Evolutionary conservation across 2,888 invertebrate genomes (phyloP).

Genomic region (Conistra vaccinii): DNA sequence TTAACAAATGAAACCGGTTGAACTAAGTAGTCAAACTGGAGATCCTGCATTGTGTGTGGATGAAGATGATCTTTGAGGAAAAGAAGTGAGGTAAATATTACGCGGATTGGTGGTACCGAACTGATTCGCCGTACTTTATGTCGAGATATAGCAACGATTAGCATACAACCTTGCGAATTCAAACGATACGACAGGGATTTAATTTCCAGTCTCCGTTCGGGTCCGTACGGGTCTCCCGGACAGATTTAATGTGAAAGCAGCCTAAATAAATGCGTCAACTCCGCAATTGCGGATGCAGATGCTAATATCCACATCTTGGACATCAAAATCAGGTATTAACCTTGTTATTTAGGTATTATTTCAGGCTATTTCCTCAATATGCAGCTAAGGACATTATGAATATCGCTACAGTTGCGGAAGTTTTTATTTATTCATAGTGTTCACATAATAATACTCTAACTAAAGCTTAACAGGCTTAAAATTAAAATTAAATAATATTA

Average conservation of each 20-base stretch:
- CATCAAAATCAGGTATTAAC: no score
- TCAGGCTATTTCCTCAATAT: slow-evolving; percentile 6
- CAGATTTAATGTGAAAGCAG: no score
- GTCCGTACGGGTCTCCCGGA: no score
- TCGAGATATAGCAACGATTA: slow-evolving; percentile 22
- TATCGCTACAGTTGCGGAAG: background rate
- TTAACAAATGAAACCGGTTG: slow-evolving; percentile 21
- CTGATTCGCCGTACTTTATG: slow-evolving; percentile 23
- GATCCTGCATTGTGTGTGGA: slow-evolving; percentile 19
- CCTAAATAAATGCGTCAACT: no score
- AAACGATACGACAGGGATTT: slow-evolving; percentile 3
- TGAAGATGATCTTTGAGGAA: slow-evolving; percentile 35
- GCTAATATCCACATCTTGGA: no score
- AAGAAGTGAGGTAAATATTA: slow-evolving; percentile 7
- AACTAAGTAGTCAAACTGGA: slow-evolving; percentile 9
- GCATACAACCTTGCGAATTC: slow-evolving; percentile 31
- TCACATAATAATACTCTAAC: no score
- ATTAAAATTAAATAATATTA: background rate
- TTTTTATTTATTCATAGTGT: no score
- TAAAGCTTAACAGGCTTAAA: no score
- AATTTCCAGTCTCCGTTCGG: no score
- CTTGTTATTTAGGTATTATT: no score
- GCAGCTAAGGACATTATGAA: background rate
- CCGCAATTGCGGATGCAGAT: no score
- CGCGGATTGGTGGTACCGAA: slow-evolving; percentile 22